Percentiles rank a stretch among this genome's conserved stretches.
These are phyloP conservation scores for Leuctra nigra DNA, from an alignment of 2,888 invertebrate genomes.

Conservation along the genomic window DNA sequence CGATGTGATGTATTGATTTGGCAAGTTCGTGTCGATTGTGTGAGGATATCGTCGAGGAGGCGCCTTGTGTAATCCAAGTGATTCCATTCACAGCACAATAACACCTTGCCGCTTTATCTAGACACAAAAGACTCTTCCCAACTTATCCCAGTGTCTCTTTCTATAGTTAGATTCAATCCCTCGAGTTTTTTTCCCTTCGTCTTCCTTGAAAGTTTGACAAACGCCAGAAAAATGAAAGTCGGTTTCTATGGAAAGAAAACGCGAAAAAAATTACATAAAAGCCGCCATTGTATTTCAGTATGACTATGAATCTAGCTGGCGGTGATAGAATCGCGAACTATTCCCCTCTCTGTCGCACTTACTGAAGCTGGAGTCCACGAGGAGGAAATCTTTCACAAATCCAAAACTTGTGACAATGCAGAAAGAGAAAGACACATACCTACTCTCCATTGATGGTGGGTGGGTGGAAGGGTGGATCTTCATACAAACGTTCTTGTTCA, in stretches of 20 bases:
- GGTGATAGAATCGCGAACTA: not conserved
- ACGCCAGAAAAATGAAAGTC: constrained; percentile 24
- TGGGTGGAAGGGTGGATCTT: not conserved
- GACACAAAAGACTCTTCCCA: constrained; percentile 20
- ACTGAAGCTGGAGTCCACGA: too few species aligned
- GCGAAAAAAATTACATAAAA: constrained; percentile 21
- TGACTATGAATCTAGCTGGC: constrained; percentile 12
- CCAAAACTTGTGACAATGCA: constrained; percentile 19
- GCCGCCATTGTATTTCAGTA: constrained; percentile 24
- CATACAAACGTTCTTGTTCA: constrained; percentile 22
- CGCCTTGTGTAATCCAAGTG: constrained; percentile 3
- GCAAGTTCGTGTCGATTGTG: not conserved
- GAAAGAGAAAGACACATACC: constrained; percentile 20
- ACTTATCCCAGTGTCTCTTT: constrained; percentile 21
- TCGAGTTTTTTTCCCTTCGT: constrained; percentile 22
- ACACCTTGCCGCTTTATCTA: constrained; percentile 15
- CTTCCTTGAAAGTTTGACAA: constrained; percentile 24
- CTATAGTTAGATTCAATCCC: constrained; percentile 25
- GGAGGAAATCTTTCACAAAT: constrained; percentile 8
- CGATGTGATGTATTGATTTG: not conserved
- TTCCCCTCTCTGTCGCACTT: constrained; percentile 1
- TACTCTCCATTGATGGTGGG: not conserved
- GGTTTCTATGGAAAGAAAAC: constrained; percentile 21
- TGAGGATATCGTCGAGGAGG: not conserved
- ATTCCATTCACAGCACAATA: constrained; percentile 13